Conservation (phyloP, 2,888 invertebrate genomes). For the Synanthedon myopaeformis region DNA sequence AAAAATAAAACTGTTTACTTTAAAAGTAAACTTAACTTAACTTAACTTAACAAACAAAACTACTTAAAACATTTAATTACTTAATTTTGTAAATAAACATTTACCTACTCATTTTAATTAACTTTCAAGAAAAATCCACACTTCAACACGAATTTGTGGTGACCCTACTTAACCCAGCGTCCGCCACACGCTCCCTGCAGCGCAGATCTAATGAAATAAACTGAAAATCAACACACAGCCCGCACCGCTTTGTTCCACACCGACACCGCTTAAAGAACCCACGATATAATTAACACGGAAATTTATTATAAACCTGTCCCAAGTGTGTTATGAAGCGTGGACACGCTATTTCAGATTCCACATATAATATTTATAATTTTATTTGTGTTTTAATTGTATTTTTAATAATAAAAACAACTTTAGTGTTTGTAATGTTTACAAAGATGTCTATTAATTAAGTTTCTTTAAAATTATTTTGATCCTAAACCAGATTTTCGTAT, state of each 20-base stretch:
- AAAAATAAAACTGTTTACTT: no score
- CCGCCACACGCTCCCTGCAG: slow-evolving; percentile 55
- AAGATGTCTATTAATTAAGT: no score
- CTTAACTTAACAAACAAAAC: no score
- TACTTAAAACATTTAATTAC: not conserved
- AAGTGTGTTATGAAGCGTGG: slow-evolving; percentile 33
- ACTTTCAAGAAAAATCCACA: slow-evolving; percentile 1
- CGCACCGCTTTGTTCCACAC: slow-evolving; percentile 19
- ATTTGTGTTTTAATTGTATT: no score
- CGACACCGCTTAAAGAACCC: slow-evolving; percentile 21
- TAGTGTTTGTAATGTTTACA: no score
- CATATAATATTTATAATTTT: no score
- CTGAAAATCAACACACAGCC: slow-evolving; percentile 67
- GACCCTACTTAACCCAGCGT: slow-evolving; percentile 28
- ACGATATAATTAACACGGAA: slow-evolving; percentile 61
- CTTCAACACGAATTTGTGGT: slow-evolving; percentile 6
- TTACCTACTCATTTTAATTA: not conserved
- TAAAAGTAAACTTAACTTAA: no score
- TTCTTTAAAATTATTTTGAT: no score
- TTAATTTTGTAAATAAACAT: not conserved
- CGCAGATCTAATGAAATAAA: slow-evolving; percentile 69
- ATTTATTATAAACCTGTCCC: slow-evolving; percentile 49
- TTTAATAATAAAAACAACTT: no score
- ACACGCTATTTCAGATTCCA: slow-evolving; percentile 29
- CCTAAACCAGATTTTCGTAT: no score